A percentile compares a stretch with the other conserved stretches of the same genome.
Conservation (phyloP, 1,140 invertebrate species). For the Calliphora vicina region DNA sequence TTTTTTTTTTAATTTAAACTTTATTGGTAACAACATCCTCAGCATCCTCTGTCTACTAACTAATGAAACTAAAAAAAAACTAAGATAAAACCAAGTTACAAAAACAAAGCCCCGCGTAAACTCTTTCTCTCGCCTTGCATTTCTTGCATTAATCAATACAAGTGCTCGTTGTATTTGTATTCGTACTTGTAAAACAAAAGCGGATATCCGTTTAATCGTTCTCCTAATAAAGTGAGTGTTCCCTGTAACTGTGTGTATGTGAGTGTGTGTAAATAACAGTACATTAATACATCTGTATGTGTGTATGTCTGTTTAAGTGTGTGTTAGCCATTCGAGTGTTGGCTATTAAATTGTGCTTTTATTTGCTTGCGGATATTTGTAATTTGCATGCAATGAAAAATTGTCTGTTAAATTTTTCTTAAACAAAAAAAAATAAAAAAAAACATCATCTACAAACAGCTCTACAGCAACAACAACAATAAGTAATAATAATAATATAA, state of each 20-base stretch:
- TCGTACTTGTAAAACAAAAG: neutral
- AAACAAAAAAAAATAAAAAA: too few relatives aligned
- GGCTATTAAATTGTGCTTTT: neutral
- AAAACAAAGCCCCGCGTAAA: neutral
- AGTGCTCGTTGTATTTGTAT: neutral
- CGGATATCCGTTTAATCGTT: constrained; percentile 31
- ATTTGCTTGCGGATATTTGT: constrained; percentile 23
- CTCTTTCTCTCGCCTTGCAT: neutral
- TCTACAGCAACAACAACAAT: neutral
- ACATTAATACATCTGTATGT: too few relatives aligned
- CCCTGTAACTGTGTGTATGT: neutral
- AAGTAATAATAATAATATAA: neutral
- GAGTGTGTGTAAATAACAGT: neutral
- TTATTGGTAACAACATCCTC: neutral
- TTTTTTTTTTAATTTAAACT: too few relatives aligned
- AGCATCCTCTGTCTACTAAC: neutral
- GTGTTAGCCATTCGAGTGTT: too few relatives aligned
- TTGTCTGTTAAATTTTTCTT: neutral
- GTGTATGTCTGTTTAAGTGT: neutral
- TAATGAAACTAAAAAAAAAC: neutral
- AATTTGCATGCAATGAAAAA: constrained; percentile 25
- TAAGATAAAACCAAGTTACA: too few relatives aligned
- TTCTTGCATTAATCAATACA: too few relatives aligned
- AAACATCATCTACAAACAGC: too few relatives aligned
- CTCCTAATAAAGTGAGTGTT: constrained; percentile 1